Conservation (phyloP, 2,888 invertebrate species). For the Cryptocephalus primarius region DNA sequence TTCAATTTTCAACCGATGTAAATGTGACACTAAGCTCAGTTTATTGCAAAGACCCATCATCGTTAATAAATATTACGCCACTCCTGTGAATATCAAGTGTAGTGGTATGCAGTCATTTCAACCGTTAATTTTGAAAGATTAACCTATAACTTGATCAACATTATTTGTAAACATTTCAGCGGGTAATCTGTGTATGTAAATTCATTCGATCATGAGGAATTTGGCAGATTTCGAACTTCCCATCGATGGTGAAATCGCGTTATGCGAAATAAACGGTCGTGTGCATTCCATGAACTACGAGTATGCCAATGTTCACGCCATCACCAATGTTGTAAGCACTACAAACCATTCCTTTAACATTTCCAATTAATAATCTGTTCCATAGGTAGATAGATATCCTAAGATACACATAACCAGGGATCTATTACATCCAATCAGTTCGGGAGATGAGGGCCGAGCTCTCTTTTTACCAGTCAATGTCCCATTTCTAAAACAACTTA, state of each 20-base stretch:
- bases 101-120: no score
- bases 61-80: no score
- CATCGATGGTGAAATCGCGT: constrained; percentile 41
- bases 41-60: no score
- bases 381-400: constrained; percentile 54
- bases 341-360: background rate
- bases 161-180: no score
- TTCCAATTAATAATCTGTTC: constrained; percentile 3
- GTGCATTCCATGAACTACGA: constrained; percentile 47
- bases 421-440: constrained; percentile 44
- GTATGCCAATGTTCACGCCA: constrained; percentile 45
- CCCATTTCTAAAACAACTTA: constrained; percentile 61
- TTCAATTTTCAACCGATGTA: no score
- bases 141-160: no score
- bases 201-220: constrained; percentile 20
- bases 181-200: no score
- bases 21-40: no score
- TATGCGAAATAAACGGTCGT: constrained; percentile 54
- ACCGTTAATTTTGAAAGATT: no score
- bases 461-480: constrained; percentile 57
- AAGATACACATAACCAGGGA: constrained; percentile 57
- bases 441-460: constrained; percentile 41
- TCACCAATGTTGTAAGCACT: constrained; percentile 45
- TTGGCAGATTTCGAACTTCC: constrained; percentile 28
- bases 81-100: no score